phyloP scores from a whole-genome alignment of 2,888 invertebrate species.

The Laspeyria flexula region DNA sequence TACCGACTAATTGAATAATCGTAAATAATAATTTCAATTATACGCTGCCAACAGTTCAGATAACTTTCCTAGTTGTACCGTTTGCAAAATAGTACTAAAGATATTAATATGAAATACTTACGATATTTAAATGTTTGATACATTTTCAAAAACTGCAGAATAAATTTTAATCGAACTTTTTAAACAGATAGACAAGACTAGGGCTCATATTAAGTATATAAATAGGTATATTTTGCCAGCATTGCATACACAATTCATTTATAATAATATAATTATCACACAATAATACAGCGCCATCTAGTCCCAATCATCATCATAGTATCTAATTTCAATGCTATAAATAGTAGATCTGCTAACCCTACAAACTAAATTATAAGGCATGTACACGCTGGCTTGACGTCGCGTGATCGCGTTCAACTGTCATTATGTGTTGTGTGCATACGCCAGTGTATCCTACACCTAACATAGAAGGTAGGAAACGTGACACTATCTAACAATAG shows the following conservation, averaged over 20 bases:
- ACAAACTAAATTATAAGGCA: constrained; percentile 53
- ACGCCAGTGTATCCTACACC: constrained; percentile 27
- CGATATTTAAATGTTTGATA: too few relatives aligned
- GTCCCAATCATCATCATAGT: too few relatives aligned
- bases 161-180: too few relatives aligned
- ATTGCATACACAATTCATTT: too few relatives aligned
- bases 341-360: constrained; percentile 30
- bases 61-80: constrained; percentile 50
- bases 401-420: constrained; percentile 68
- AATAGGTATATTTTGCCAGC: too few relatives aligned
- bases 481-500: constrained; percentile 4
- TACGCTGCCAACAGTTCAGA: constrained; percentile 69
- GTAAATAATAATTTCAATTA: constrained; percentile 81
- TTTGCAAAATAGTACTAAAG: constrained; percentile 36
- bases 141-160: too few relatives aligned
- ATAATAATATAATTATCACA: too few relatives aligned
- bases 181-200: too few relatives aligned
- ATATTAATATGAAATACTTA: constrained; percentile 3
- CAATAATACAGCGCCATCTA: too few relatives aligned
- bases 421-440: constrained; percentile 54
- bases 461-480: background rate
- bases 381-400: constrained; percentile 62
- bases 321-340: too few relatives aligned
- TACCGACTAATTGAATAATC: constrained; percentile 60
- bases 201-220: too few relatives aligned